Evolutionary conservation across 1,140 invertebrate genomes (phyloP), one percentile per base, ranked within the genome.

Genomic region (Meloidogyne chitwoodi): DNA sequence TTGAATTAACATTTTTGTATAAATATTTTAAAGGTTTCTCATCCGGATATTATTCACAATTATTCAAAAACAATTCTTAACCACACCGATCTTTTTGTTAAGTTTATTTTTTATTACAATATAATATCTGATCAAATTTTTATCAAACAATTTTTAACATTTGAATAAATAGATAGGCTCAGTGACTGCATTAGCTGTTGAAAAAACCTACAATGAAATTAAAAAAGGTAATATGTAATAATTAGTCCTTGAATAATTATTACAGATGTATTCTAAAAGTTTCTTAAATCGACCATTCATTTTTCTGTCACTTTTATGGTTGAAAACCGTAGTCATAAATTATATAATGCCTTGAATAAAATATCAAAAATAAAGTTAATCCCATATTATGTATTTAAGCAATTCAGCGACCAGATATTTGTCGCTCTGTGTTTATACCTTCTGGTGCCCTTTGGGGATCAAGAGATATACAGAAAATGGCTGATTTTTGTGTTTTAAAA

Each of bases 361-460:
- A 6, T 6, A 10, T 71, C 12, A n/a, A 44, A 44, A 38, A 71
- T 69, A 26, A 63, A 63, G 24, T 61, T 71, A 22, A 61, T 56
- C 19, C 31, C 16, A 27, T 38, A 38, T 71, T 16, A 14, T 10
- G 2, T 31, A 61, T 73, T 56, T 16, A 73, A 80, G 61, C 83
- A 77, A 24, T 29, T 64, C 16, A 88, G 87, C 31, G 83, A 61
- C 2, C 74, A 76, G 48, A 82, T 62, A 48, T 16, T 68, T 75
- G 48, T 44, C 76, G 56, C 88, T 90, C 83, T 87, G 89, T 67
- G 74, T 91, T 91, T 79, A 80, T 91, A 65, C 91, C 91, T 3
- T 88, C 87, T 77, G 91, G 91, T 44, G 91, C 91, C 19, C 88
- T 91, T 68, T 92, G 91, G 91, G 91, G 91, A 38, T 89, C 87